Conservation (phyloP, 1,140 invertebrate genomes). For the Bombus impatiens region DNA sequence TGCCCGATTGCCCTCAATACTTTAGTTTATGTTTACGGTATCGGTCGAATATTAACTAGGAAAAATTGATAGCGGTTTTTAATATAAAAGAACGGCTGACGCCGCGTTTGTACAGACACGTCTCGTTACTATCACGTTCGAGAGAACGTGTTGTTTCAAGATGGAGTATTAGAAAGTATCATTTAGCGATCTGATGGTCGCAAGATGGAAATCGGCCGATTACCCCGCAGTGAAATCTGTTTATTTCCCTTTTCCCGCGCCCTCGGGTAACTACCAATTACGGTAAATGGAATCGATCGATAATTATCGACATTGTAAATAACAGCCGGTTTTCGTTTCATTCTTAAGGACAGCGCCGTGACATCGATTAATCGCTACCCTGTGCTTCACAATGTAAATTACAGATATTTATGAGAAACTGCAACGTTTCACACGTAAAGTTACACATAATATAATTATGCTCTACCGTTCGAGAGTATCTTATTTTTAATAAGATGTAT, state of each 20-base stretch:
- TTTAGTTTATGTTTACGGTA: slow-evolving; percentile 1
- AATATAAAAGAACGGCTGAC: no score
- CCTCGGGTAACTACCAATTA: neutral
- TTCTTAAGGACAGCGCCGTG: neutral
- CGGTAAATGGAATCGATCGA: neutral
- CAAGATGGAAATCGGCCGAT: slow-evolving; percentile 10
- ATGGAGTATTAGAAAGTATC: slow-evolving; percentile 12
- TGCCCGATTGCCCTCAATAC: slow-evolving; percentile 53
- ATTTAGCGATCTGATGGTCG: neutral
- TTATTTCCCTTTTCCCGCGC: neutral
- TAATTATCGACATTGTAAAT: neutral
- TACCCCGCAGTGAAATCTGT: neutral
- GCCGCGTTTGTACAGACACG: neutral
- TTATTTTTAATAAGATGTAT: neutral
- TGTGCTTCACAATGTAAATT: neutral
- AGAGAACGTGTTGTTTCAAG: neutral
- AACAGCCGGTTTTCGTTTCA: neutral
- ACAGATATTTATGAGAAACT: neutral
- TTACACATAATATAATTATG: no score
- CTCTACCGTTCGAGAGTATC: neutral
- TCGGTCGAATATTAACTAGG: slow-evolving; percentile 15
- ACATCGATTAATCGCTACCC: neutral
- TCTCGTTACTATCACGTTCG: neutral
- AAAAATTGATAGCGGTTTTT: slow-evolving; percentile 9
- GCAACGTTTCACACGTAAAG: no score